phyloP scores from a whole-genome alignment of 2,888 invertebrate genomes.

The Ferrisia virgata region DNA sequence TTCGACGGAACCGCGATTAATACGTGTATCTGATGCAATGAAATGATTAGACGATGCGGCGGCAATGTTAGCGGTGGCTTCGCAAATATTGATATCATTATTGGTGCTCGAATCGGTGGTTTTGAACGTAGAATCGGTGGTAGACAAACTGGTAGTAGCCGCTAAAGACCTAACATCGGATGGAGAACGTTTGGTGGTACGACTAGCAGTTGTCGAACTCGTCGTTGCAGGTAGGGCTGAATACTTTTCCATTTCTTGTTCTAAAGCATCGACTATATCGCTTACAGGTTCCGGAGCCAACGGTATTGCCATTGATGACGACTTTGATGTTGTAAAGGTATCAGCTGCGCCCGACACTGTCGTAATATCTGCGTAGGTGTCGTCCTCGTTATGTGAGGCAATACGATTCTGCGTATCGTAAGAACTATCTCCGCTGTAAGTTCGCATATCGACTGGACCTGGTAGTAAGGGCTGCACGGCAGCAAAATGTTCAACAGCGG shows the following conservation, averaged over 20 bases:
- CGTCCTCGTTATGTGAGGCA: constrained; percentile 56
- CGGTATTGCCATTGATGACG: background rate
- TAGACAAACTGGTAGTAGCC: background rate
- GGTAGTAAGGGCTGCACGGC: constrained; percentile 60
- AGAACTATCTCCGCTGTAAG: constrained; percentile 61
- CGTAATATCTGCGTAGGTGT: constrained; percentile 19
- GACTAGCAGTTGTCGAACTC: background rate
- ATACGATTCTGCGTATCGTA: constrained; percentile 60
- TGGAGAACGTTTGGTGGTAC: background rate
- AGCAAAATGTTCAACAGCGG: constrained; percentile 26
- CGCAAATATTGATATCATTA: background rate
- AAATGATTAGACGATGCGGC: background rate
- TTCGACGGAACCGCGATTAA: background rate
- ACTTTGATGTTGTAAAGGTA: background rate
- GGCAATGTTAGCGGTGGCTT: background rate
- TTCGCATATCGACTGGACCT: constrained; percentile 86
- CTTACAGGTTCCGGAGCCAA: constrained; percentile 54
- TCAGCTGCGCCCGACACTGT: background rate
- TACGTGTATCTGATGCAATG: background rate
- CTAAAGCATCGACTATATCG: constrained; percentile 75
- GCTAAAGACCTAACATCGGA: background rate
- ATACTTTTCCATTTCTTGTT: constrained; percentile 65
- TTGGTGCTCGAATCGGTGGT: background rate
- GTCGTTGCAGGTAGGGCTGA: background rate
- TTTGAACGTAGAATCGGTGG: background rate